A percentile compares a stretch with the other conserved stretches of the same genome.
These are phyloP conservation scores for Lichenostomus cassidix DNA, from an alignment of 2,113 vertebrate genomes.

Conservation along the genomic window DNA sequence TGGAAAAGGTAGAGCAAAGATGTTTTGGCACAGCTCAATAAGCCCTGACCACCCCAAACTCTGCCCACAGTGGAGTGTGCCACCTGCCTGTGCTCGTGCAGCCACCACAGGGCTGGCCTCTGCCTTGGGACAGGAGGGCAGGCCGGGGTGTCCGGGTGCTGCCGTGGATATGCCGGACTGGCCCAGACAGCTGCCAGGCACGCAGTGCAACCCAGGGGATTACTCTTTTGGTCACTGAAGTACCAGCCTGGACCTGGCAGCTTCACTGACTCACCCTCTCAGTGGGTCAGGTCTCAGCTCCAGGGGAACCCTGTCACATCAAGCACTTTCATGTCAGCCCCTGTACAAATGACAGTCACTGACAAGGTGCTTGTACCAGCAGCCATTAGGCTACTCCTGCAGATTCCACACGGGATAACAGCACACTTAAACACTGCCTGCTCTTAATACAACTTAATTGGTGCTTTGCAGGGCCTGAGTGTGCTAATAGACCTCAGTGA, in stretches of 20 bases:
- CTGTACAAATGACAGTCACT: neutral
- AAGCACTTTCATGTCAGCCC: neutral
- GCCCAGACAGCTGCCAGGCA: neutral
- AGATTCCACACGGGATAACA: neutral
- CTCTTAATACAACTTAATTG: neutral
- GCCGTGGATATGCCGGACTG: fast-evolving
- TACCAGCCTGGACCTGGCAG: neutral
- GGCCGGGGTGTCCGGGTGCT: fast-evolving
- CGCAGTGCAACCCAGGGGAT: neutral
- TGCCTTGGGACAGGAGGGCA: neutral
- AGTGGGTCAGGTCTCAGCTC: neutral
- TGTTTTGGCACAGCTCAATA: neutral
- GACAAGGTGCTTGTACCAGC: fast-evolving
- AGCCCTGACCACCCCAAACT: neutral
- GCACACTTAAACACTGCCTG: neutral
- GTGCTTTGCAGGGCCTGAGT: neutral
- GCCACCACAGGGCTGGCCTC: neutral
- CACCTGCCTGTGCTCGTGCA: neutral
- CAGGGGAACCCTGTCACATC: neutral
- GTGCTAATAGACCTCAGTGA: neutral
- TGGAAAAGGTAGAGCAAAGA: neutral
- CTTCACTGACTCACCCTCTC: neutral
- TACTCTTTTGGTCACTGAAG: neutral
- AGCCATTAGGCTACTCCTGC: neutral
- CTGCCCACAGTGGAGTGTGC: neutral